Conservation (phyloP, 2,113 vertebrate genomes). For the pig (Sus scrofa) region DNA sequence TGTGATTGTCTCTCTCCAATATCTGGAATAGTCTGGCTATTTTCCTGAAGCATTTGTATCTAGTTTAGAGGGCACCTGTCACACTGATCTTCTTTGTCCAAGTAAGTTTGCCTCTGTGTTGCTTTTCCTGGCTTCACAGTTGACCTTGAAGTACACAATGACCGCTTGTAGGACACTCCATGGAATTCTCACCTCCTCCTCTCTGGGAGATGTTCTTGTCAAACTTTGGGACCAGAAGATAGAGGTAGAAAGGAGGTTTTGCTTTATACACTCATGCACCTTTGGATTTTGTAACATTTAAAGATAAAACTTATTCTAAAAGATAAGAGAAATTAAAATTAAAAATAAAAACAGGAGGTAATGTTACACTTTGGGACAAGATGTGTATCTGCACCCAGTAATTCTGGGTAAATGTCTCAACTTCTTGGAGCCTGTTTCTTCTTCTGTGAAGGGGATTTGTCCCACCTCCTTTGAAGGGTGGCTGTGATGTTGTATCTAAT, state of each 20-base stretch:
- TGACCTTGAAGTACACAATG: background rate
- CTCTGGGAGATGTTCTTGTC: background rate
- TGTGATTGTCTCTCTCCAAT: background rate
- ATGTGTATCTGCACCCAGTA: background rate
- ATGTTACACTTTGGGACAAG: background rate
- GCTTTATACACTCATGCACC: background rate
- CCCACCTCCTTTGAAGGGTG: background rate
- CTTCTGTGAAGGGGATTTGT: background rate
- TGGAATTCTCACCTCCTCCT: background rate
- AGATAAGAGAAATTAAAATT: background rate
- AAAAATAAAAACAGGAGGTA: background rate
- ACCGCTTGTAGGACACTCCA: background rate
- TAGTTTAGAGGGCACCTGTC: background rate
- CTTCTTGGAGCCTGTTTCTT: background rate
- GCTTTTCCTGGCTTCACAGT: background rate
- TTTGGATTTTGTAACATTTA: slow-evolving; percentile 3
- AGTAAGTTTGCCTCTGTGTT: background rate
- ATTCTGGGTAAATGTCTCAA: background rate
- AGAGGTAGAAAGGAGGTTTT: background rate
- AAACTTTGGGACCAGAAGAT: background rate
- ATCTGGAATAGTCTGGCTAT: background rate
- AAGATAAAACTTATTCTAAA: background rate
- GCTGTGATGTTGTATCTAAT: background rate
- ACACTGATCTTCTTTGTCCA: background rate
- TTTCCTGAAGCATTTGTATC: background rate